These are phyloP conservation scores for Puffinus mauretanicus DNA, from an alignment of 2,113 vertebrate species.

Conservation along the genomic window DNA sequence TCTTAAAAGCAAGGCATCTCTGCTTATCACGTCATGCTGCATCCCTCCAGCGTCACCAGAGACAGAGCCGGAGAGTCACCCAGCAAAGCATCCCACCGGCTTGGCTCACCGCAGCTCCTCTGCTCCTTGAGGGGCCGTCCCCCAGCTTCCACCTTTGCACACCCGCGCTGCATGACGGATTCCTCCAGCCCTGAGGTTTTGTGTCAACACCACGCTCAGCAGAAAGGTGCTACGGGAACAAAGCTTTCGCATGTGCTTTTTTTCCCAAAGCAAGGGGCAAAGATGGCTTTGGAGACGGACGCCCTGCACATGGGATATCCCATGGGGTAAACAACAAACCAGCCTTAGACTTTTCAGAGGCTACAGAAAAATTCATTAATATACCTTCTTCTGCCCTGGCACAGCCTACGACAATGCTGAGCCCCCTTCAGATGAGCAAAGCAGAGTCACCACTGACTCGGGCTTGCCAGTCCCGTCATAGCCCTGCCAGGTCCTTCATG, in stretches of 20 bases:
- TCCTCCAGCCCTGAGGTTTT: neutral
- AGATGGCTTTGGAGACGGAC: neutral
- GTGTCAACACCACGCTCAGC: neutral
- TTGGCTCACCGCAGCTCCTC: neutral
- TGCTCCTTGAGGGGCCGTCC: rapidly evolving
- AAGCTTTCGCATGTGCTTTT: neutral
- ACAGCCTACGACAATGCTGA: neutral
- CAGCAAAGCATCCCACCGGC: neutral
- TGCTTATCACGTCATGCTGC: rapidly evolving
- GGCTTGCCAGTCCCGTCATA: neutral
- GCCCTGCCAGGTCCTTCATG: neutral
- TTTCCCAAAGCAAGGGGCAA: neutral
- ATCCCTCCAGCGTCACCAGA: neutral
- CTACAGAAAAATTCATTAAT: neutral
- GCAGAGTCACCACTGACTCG: neutral
- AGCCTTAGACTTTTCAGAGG: neutral
- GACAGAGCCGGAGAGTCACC: neutral
- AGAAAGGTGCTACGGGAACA: neutral
- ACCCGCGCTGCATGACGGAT: too few relatives aligned
- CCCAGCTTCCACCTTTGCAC: neutral
- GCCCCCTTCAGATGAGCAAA: neutral
- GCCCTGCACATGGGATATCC: neutral
- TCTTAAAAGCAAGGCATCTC: neutral
- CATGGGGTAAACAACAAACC: neutral
- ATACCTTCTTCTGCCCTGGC: neutral